Percentiles rank a stretch among this genome's conserved stretches.
These are phyloP conservation scores for Musca domestica DNA, from an alignment of 1,140 invertebrate species.

Conservation along the genomic window DNA sequence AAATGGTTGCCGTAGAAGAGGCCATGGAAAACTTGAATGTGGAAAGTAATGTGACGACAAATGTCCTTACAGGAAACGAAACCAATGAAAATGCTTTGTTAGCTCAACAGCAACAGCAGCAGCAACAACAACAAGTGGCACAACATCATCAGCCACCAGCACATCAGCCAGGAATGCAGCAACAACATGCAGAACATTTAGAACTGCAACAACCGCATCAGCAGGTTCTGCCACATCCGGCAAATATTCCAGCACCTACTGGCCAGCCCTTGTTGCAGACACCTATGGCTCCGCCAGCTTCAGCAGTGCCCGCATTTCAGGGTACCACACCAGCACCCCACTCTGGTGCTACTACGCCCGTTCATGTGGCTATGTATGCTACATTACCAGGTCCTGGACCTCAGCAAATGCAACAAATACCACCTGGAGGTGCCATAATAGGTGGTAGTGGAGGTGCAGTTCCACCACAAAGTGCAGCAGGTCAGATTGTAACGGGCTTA, in stretches of 20 bases:
- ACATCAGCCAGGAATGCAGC: conserved; percentile 15
- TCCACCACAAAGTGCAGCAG: background rate
- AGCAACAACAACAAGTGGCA: conserved; percentile 31
- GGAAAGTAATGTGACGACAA: conserved; percentile 15
- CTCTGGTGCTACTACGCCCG: conserved; percentile 39
- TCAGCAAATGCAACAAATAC: conserved; percentile 24
- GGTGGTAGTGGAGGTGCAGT: background rate
- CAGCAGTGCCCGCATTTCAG: conserved; percentile 25
- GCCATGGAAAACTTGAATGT: conserved; percentile 43
- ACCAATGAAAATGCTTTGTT: conserved; percentile 10
- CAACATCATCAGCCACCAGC: conserved; percentile 26
- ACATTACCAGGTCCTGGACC: conserved; percentile 55
- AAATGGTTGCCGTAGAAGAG: conserved; percentile 40
- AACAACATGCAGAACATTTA: conserved; percentile 11
- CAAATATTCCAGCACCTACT: too few species aligned
- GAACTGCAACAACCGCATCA: conserved; percentile 25
- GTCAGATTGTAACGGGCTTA: background rate
- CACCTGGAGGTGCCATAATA: conserved; percentile 25
- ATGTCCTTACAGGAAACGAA: conserved; percentile 25
- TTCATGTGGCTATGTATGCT: conserved; percentile 51
- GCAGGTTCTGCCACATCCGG: conserved; percentile 15
- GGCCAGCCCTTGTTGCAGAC: conserved; percentile 12
- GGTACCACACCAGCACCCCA: conserved; percentile 26
- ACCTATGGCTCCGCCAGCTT: conserved; percentile 24
- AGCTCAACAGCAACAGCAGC: conserved; percentile 11